Base-by-base conservation (phyloP, 2,888 invertebrate species). In the Elmis aenea region DNA sequence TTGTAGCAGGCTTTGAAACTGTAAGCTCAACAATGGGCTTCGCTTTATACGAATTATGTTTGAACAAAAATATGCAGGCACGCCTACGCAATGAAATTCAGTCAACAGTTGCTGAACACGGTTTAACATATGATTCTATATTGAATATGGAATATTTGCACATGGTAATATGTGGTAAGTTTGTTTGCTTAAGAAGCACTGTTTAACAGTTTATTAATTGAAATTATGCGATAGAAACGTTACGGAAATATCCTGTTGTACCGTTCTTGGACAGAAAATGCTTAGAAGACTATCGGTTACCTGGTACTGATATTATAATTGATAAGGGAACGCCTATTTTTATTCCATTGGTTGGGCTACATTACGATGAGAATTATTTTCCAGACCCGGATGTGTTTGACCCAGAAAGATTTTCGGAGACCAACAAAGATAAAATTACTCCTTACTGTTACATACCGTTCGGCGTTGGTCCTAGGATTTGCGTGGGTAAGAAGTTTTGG, bases 1-100 rank as follows among this genome's bases (percentile, higher is more conserved):
- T 72, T 44, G 40, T 70, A 2, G 75, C 74, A 13, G 75, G 74
- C 1, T 73, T 69, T 47, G 74, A 75, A 48, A 74, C 75, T 0
- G 71, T 73, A 0, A 70, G 71, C 9, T 63, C 68, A 1, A 63
- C 69, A 0, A 51, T 74, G 18, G 61, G 64, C 8, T 72, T 69
- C 32, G 52, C 68, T 1, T 53, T 68, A 0, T 73, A 70, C 45
- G 66, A 70, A 34, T 48, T 76, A 3, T 70, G 74, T 1, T 31
- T 55, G 2, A 55, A 72, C 45, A 59, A 51, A 2, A 61, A 70
- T 2, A 52, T 73, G 5, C 76, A 76, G 42, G 56, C 66, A 0
- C 69, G 60, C 43, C 45, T 73, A 3, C 59, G 71, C 2, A 29
- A 60, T 3, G 74, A 76, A 55, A 64, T 75, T 13, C 44, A 54